Conservation (phyloP, 2,113 vertebrate species). For the Ahaetulla prasina region DNA sequence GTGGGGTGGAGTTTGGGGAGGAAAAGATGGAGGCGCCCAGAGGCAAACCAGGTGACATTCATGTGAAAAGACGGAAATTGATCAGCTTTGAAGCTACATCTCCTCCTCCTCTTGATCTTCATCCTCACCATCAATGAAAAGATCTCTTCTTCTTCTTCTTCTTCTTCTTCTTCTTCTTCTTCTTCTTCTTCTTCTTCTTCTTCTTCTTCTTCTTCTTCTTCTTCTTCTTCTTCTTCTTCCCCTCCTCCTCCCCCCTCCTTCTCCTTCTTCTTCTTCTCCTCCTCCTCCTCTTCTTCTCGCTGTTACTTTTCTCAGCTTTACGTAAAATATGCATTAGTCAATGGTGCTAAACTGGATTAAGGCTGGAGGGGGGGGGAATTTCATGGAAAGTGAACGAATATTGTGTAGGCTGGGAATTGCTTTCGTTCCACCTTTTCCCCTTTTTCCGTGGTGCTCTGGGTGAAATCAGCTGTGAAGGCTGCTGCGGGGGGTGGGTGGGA, state of each 20-base stretch:
- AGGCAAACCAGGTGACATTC: background rate
- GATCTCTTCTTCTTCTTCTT: too few relatives aligned
- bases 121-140: too few relatives aligned
- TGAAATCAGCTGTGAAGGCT: background rate
- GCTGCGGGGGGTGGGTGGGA: too few relatives aligned
- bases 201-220: too few relatives aligned
- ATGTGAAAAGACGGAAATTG: too few relatives aligned
- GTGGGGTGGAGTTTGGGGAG: background rate
- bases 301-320: background rate
- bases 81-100: too few relatives aligned
- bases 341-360: background rate
- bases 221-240: too few relatives aligned
- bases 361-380: background rate
- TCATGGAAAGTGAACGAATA: background rate
- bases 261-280: rapidly evolving
- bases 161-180: too few relatives aligned
- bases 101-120: too few relatives aligned
- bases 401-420: background rate
- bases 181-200: too few relatives aligned
- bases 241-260: too few relatives aligned
- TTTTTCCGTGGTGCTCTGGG: background rate
- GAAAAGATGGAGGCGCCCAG: background rate
- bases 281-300: background rate
- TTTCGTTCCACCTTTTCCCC: background rate
- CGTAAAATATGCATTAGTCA: background rate